Base-by-base conservation (phyloP, 1,140 invertebrate species). In the Drosophila tropicalis region DNA sequence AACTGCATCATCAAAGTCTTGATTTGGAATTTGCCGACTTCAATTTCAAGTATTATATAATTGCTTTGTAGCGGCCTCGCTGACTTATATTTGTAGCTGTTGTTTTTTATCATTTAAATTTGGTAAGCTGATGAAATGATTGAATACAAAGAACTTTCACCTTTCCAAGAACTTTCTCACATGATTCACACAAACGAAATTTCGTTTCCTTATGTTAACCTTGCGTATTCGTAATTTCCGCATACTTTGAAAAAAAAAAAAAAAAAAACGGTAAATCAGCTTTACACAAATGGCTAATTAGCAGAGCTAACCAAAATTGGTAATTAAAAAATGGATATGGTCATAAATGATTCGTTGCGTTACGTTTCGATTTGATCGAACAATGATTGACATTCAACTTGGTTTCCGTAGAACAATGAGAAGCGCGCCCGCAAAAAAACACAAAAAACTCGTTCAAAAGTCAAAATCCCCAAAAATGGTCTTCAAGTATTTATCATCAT, bases 271-370 rank as follows among this genome's bases (percentile, higher is more conserved):
- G 72, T 75, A 67, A 51, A 51, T 7, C 40, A 55, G 54, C 63
- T 72, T 86, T 58, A 73, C 75, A 62, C 66, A 85, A 75, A 79
- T 72, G 75, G 74, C 61, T 85, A 85, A 86, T 85, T 86, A 85
- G 63, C 63, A 7, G 32, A 58, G 54, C 61, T 72, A 54, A 44
- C 83, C 83, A 81, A 85, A 85, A 85, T 85, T 85, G 82, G 82
- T 76, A 76, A 79, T 68, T 76, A 82, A 70, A 68, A 65, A 51
- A 72, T 68, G 40, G 69, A 39, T 67, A 67, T 79, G 76, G 66
- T 54, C 70, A 73, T 54, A 65, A 69, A 72, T 54, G 39, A 25
- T 36, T 63, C 34, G 36, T 54, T 51, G 10, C 54, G 64, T 44
- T 15, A 10, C 10, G 34, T 39, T 13, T 62, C 64, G 64, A 68